Evolutionary conservation across 2,888 invertebrate genomes (phyloP), one percentile per base, ranked within the genome.

Genomic region (Xanthorhoe designata): DNA sequence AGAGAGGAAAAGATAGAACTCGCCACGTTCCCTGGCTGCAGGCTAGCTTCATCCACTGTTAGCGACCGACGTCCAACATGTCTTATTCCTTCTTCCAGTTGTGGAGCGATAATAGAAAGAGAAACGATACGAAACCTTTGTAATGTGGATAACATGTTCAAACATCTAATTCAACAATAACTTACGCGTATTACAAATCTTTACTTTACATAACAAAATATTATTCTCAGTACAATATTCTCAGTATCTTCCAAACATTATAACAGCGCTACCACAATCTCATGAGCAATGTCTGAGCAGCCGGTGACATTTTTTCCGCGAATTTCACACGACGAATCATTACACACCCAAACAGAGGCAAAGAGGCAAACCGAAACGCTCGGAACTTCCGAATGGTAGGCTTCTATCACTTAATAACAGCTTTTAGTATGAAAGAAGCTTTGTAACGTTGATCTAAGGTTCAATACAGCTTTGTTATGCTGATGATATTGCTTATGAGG

Each of bases 291-390:
- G 47, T 50, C 53, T 53, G 63, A 67, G 75, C 79, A 81, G 64
- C 78, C 75, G 80, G 80, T 79, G 87, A 87, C 90, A 89, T 90
- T 91, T 91, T 91, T 92, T 90, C 88, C 87, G 81, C 84, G 87
- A 90, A 91, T 91, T 91, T 90, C 87, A 83, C 89, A 86, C 85
- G 85, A 87, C 89, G 86, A 92, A 91, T 92, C 89, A 92, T 92
- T 92, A 91, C 90, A 89, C 90, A 89, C 90, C 89, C 88, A 90
- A 92, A 92, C 91, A 90, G 88, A 92, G 90, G 89, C 91, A 88
- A 90, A 92, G 91, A 91, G 91, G 91, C 92, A 90, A 92, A 90
- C 92, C 91, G 89, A 90, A 90, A 87, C 87, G 89, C 90, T 91
- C 87, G 82, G 83, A 91, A 91, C 89, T 89, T 90, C 89, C 88